Evolutionary conservation across 1,140 invertebrate species (phyloP).

Genomic region (Acromyrmex echinatior): DNA sequence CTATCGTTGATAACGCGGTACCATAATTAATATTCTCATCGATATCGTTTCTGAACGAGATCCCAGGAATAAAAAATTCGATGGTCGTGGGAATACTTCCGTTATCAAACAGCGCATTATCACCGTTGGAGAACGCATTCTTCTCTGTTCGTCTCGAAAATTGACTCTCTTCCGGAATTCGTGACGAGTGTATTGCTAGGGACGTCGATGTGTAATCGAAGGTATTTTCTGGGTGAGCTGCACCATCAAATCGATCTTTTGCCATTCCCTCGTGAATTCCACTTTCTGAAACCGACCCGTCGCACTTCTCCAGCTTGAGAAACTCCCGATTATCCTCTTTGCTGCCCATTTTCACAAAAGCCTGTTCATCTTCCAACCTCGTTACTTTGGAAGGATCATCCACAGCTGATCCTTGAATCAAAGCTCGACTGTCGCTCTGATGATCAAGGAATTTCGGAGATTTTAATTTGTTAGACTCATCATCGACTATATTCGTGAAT

Average conservation of each 20-base stretch:
- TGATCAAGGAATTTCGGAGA: neutral
- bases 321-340: constrained; percentile 24
- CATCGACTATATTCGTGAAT: neutral
- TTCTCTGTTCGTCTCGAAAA: constrained; percentile 32
- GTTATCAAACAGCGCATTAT: constrained; percentile 15
- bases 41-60: neutral
- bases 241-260: constrained; percentile 20
- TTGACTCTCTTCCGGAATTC: constrained; percentile 42
- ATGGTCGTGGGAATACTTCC: neutral
- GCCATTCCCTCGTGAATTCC: neutral
- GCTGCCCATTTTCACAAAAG: neutral
- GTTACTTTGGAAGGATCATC: neutral
- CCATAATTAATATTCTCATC: constrained; percentile 11
- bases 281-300: neutral
- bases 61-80: neutral
- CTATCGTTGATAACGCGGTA: neutral
- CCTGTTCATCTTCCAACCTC: neutral
- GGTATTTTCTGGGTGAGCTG: constrained; percentile 34
- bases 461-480: neutral
- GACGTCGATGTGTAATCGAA: constrained; percentile 33
- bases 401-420: neutral
- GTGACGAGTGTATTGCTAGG: constrained; percentile 16
- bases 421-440: neutral
- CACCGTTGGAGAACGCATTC: neutral
- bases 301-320: neutral